Conservation (phyloP, 2,888 invertebrate species). For the Phaonia tiefii region DNA sequence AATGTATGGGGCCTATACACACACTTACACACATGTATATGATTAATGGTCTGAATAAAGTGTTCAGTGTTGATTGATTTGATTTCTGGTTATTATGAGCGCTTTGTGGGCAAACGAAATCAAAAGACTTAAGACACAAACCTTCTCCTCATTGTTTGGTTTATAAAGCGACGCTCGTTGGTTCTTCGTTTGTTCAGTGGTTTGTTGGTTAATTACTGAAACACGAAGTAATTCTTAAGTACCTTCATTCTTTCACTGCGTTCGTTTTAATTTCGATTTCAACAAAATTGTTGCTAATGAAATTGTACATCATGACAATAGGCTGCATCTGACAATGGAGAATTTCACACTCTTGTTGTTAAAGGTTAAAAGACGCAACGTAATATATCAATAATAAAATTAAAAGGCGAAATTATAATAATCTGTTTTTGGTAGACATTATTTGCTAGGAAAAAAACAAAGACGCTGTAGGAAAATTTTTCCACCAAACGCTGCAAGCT, state of each 20-base stretch:
- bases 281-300: not conserved
- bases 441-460: no score
- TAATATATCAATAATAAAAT: no score
- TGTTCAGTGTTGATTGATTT: conserved; percentile 52
- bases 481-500: no score
- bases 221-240: not conserved
- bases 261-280: conserved; percentile 32
- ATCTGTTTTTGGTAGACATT: no score
- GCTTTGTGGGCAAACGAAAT: conserved; percentile 35
- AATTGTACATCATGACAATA: not conserved
- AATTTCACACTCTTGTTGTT: no score
- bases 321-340: no score
- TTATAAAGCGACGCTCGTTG: not conserved
- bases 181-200: not conserved
- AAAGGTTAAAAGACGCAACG: no score
- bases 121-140: conserved; percentile 56
- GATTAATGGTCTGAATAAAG: conserved; percentile 45
- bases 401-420: no score
- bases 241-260: not conserved
- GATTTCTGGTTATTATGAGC: conserved; percentile 25
- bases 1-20: no score
- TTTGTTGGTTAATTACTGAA: conserved; percentile 11
- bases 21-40: conserved; percentile 16
- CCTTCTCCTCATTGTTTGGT: conserved; percentile 1
- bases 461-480: no score